Conservation (phyloP, 37 sponge, comb jelly and placozoan genomes). For the Corticium candelabrum region DNA sequence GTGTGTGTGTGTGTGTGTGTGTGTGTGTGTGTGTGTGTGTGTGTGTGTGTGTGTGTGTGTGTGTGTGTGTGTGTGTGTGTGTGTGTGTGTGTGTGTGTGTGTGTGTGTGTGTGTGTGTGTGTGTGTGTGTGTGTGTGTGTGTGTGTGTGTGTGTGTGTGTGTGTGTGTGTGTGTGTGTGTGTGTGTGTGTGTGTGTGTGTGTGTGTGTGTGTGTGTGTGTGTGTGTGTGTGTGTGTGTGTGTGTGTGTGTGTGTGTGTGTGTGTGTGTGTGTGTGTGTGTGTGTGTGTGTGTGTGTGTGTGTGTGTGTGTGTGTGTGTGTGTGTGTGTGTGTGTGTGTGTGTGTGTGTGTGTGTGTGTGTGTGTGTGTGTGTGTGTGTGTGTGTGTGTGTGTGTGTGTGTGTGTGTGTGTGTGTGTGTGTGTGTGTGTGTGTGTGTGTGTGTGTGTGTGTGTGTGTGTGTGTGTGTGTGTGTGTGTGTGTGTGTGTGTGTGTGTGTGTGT, state of each 20-base stretch:
- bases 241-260: constrained; percentile 5
- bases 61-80: constrained; percentile 5
- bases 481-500: constrained; percentile 5
- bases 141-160: constrained; percentile 5
- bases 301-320: constrained; percentile 5
- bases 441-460: constrained; percentile 5
- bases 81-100: constrained; percentile 5
- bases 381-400: constrained; percentile 5
- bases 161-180: constrained; percentile 5
- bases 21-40: constrained; percentile 5
- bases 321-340: constrained; percentile 5
- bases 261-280: constrained; percentile 5
- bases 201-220: constrained; percentile 5
- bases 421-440: constrained; percentile 5
- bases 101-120: constrained; percentile 5
- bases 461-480: constrained; percentile 5
- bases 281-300: constrained; percentile 5
- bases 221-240: constrained; percentile 5
- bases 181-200: constrained; percentile 5
- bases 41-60: constrained; percentile 5
- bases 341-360: constrained; percentile 5
- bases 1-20: constrained; percentile 5
- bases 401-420: constrained; percentile 5
- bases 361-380: constrained; percentile 5
- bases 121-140: constrained; percentile 5